These are phyloP conservation scores for Apodemus speciosus DNA, from an alignment of 2,113 vertebrate genomes.

Conservation along the genomic window DNA sequence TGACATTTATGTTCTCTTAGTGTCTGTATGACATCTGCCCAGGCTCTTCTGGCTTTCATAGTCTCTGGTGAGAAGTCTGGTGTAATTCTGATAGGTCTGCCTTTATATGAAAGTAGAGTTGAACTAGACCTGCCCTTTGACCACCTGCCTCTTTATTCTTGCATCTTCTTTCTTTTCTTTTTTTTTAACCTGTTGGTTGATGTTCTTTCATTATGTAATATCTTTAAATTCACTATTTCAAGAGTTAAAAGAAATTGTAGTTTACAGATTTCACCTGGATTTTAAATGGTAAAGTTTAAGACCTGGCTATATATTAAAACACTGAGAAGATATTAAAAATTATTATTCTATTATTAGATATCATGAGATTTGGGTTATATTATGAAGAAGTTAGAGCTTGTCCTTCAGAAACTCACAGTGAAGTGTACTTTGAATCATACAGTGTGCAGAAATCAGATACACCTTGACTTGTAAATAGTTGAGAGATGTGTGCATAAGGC, in stretches of 20 bases:
- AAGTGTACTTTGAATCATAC: constrained; percentile 21
- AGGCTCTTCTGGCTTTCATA: no score
- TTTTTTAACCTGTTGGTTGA: neutral
- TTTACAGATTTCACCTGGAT: neutral
- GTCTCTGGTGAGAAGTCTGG: no score
- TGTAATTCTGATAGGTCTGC: no score
- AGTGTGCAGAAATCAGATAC: neutral
- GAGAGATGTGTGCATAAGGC: neutral
- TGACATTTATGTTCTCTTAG: no score
- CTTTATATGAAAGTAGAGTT: neutral
- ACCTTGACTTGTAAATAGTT: neutral
- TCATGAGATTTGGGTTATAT: neutral
- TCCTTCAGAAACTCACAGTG: neutral
- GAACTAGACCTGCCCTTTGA: neutral
- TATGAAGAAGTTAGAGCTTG: constrained; percentile 10
- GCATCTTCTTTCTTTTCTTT: neutral
- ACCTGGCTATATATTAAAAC: neutral
- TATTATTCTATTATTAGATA: neutral
- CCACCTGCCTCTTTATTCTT: neutral
- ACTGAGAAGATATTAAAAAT: neutral
- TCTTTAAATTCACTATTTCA: neutral
- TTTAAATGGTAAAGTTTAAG: constrained; percentile 11
- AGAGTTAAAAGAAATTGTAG: neutral
- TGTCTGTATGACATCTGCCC: no score
- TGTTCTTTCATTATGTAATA: neutral